Evolutionary conservation across 2,888 invertebrate species (phyloP).

Genomic region (Bellardia bayeri): DNA sequence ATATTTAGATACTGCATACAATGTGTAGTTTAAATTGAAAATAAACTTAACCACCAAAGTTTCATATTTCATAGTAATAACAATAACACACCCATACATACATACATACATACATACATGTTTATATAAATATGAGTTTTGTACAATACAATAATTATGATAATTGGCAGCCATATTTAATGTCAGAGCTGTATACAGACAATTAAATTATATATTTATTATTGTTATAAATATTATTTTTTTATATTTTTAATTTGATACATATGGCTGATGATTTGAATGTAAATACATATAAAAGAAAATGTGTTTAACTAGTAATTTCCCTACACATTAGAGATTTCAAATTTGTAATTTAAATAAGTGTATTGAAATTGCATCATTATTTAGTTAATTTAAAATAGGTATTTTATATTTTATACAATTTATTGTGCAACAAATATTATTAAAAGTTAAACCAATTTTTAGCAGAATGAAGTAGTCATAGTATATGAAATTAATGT

Average conservation of each 20-base stretch:
- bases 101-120: too few relatives aligned
- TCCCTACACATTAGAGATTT: slow-evolving; percentile 2
- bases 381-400: neutral
- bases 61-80: slow-evolving; percentile 7
- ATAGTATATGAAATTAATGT: too few relatives aligned
- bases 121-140: neutral
- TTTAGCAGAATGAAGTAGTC: too few relatives aligned
- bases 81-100: neutral
- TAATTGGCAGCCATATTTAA: slow-evolving; percentile 67
- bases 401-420: neutral
- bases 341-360: slow-evolving; percentile 21
- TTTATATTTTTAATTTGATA: slow-evolving; percentile 50
- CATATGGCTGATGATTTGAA: slow-evolving; percentile 29
- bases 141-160: slow-evolving; percentile 53
- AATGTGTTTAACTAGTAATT: neutral
- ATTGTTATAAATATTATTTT: slow-evolving; percentile 36
- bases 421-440: too few relatives aligned
- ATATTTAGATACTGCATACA: neutral
- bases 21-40: slow-evolving; percentile 13
- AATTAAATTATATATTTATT: slow-evolving; percentile 50
- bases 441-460: too few relatives aligned
- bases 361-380: slow-evolving; percentile 11
- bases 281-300: neutral
- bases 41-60: slow-evolving; percentile 21
- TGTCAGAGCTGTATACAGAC: slow-evolving; percentile 50